phyloP scores from a whole-genome alignment of 64 coral and sea anemone species.

The Actinia tenebrosa region DNA sequence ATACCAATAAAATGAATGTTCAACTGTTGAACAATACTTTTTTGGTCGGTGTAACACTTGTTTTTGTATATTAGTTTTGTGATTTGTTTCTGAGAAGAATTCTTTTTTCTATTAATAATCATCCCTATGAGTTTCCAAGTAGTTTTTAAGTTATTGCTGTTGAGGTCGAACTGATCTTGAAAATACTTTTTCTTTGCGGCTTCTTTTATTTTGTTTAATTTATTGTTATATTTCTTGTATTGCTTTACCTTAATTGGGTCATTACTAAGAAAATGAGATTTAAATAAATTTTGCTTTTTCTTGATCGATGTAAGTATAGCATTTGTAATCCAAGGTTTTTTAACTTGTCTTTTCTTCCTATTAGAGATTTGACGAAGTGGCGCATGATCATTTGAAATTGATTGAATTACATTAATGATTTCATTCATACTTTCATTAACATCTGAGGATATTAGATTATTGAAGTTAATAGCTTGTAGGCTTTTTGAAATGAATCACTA shows the following conservation, averaged over 20 bases:
- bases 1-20: slow-evolving; percentile 43
- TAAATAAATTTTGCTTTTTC: slow-evolving; percentile 51
- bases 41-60: slow-evolving; percentile 21
- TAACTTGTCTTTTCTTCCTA: slow-evolving; percentile 1
- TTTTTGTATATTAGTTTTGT: slow-evolving; percentile 33
- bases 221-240: slow-evolving; percentile 53
- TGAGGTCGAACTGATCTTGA: slow-evolving; percentile 31
- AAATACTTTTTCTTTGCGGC: slow-evolving; percentile 46
- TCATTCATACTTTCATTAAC: slow-evolving; percentile 37
- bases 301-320: slow-evolving; percentile 34
- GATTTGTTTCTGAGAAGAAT: slow-evolving; percentile 7
- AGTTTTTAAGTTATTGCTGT: slow-evolving; percentile 42
- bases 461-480: slow-evolving; percentile 31
- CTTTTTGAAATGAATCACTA: slow-evolving; percentile 24
- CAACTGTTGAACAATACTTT: slow-evolving; percentile 25
- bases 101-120: slow-evolving; percentile 38
- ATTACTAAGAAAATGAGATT: slow-evolving; percentile 39
- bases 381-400: slow-evolving; percentile 36
- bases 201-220: slow-evolving; percentile 46
- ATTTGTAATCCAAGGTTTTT: slow-evolving; percentile 47
- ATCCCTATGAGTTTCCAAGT: slow-evolving; percentile 47
- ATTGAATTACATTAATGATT: neutral
- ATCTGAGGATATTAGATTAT: neutral
- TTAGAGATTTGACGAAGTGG: slow-evolving; percentile 17
- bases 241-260: slow-evolving; percentile 36